A percentile compares a stretch with the other conserved stretches of the same genome.
phyloP scores from a whole-genome alignment of 2,797 vertebrate species.

The Melopsittacus undulatus region DNA sequence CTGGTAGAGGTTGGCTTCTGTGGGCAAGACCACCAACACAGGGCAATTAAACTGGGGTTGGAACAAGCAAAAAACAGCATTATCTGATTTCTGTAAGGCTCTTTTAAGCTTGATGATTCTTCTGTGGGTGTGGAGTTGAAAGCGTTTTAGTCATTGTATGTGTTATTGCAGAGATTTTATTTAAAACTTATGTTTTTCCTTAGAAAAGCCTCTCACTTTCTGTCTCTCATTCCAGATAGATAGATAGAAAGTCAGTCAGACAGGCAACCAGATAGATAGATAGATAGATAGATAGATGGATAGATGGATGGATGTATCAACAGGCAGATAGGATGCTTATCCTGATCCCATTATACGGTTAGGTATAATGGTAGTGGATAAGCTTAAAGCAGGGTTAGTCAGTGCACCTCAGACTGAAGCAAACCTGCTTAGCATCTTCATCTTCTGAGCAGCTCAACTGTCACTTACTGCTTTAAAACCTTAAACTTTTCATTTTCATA shows the following conservation, averaged over 20 bases:
- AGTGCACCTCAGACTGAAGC: not conserved
- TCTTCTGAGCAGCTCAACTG: not conserved
- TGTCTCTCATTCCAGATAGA: not conserved
- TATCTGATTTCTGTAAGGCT: not conserved
- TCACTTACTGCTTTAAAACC: not conserved
- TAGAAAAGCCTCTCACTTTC: not conserved
- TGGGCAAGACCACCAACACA: not conserved
- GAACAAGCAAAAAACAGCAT: not conserved
- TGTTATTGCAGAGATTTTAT: conserved; percentile 53
- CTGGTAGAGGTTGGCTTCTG: not conserved
- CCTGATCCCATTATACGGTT: not conserved
- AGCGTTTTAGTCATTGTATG: conserved; percentile 54
- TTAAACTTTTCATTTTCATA: not conserved
- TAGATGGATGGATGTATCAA: fast-evolving
- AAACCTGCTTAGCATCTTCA: fast-evolving
- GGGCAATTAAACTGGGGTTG: not conserved
- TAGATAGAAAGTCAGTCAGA: fast-evolving
- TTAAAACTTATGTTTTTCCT: conserved; percentile 23
- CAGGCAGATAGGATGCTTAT: not conserved
- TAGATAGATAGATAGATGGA: fast-evolving
- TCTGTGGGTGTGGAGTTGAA: conserved; percentile 39
- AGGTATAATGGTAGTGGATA: not conserved
- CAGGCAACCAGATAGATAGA: not conserved
- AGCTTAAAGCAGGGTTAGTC: not conserved
- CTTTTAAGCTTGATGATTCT: conserved; percentile 7